Conservation (phyloP, 1,140 invertebrate species). For the Bradynema listronoti region DNA sequence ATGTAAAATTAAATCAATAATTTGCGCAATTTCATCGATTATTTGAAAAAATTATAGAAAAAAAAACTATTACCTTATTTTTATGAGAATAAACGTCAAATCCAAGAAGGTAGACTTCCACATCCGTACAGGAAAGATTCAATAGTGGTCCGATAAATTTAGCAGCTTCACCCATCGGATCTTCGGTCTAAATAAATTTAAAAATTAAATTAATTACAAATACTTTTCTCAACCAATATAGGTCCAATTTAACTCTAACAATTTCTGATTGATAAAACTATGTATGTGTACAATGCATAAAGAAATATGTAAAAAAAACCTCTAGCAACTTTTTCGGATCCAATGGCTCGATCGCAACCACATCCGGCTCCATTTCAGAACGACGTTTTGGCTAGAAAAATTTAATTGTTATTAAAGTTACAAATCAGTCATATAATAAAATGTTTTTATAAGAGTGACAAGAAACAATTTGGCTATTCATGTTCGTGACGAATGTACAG, state of each 20-base stretch:
- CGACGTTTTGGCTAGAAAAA: constrained; percentile 24
- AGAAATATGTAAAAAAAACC: too few relatives aligned
- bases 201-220: too few relatives aligned
- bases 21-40: too few relatives aligned
- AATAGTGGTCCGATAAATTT: constrained; percentile 52
- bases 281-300: too few relatives aligned
- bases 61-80: constrained; percentile 37
- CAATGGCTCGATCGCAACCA: constrained; percentile 33
- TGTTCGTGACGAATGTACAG: background rate
- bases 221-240: too few relatives aligned
- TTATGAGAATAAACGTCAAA: constrained; percentile 50
- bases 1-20: too few relatives aligned
- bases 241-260: too few relatives aligned
- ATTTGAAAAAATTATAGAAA: constrained; percentile 1
- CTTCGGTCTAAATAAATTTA: too few relatives aligned
- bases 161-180: constrained; percentile 53
- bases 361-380: constrained; percentile 41
- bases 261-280: too few relatives aligned
- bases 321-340: constrained; percentile 43
- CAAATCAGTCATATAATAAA: background rate
- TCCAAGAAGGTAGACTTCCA: constrained; percentile 37
- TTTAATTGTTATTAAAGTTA: constrained; percentile 2
- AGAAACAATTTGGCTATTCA: background rate
- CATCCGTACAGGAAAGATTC: constrained; percentile 35
- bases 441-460: too few relatives aligned